Percentiles rank a stretch among this genome's conserved stretches.
These are phyloP conservation scores for Leptestheria dahalacensis DNA, from an alignment of 1,140 invertebrate genomes.

Conservation along the genomic window DNA sequence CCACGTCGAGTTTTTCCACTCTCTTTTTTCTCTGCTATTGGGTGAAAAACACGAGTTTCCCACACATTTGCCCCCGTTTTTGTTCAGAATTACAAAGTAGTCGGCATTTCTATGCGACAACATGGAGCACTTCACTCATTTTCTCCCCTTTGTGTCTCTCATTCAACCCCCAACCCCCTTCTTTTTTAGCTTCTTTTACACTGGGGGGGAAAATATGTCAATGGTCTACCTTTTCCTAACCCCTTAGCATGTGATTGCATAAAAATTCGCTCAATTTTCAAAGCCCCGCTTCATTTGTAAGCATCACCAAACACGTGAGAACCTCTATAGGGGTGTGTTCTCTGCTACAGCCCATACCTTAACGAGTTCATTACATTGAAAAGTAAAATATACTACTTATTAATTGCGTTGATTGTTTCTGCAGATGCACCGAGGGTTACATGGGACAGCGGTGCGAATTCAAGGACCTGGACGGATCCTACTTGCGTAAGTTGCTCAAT, in stretches of 20 bases:
- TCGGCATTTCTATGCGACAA: background rate
- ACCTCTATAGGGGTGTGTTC: no score
- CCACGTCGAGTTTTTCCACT: no score
- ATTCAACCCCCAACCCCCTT: background rate
- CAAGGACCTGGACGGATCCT: slow-evolving; percentile 89
- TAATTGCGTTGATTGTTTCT: slow-evolving; percentile 24
- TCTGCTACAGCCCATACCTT: no score
- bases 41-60: no score
- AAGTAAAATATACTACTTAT: no score
- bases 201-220: background rate
- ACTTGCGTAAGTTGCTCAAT: slow-evolving; percentile 57
- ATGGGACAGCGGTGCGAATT: slow-evolving; percentile 82
- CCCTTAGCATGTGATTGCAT: background rate
- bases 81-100: background rate
- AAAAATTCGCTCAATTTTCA: background rate
- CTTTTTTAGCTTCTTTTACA: background rate
- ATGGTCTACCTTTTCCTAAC: background rate
- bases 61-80: no score
- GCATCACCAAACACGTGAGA: no score
- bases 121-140: background rate
- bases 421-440: slow-evolving; percentile 72
- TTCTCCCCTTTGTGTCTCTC: no score
- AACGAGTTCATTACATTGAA: no score
- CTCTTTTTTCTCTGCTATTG: background rate
- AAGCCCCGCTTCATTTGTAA: background rate